Evolutionary conservation across 2,797 vertebrate species (phyloP).

Genomic region (Gymnopithys bicolor): DNA sequence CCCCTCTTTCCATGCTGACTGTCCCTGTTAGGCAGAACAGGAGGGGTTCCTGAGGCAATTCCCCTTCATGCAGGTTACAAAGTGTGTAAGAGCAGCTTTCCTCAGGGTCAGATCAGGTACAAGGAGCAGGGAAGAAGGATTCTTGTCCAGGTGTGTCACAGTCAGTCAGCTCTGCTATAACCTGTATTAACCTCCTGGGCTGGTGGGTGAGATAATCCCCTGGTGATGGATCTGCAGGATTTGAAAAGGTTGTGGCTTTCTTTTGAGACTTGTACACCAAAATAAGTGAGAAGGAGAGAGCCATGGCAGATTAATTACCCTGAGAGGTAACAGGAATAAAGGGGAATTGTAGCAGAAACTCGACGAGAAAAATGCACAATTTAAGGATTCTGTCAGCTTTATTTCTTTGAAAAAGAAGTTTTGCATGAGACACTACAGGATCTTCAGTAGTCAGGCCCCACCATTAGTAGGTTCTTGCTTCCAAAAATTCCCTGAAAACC

Average conservation of each 20-base stretch:
- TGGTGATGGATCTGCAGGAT: not conserved
- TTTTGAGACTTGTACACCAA: not conserved
- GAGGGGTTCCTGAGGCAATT: not conserved
- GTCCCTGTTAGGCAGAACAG: not conserved
- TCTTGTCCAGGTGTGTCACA: not conserved
- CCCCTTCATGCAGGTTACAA: not conserved
- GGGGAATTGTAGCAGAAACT: not conserved
- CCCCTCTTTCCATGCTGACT: not conserved
- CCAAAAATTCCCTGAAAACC: not conserved
- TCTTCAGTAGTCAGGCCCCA: not conserved
- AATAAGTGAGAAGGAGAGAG: not conserved
- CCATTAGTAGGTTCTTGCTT: not conserved
- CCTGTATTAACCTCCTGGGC: not conserved
- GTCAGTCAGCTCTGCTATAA: not conserved
- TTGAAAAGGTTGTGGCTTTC: not conserved
- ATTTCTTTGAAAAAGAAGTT: not conserved
- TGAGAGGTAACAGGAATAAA: not conserved
- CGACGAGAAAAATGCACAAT: not conserved
- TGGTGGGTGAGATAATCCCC: not conserved
- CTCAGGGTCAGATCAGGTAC: not conserved
- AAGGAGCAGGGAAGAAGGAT: not conserved
- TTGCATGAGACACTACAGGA: not conserved
- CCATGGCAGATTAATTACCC: not conserved
- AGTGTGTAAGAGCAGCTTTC: not conserved
- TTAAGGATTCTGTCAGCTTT: not conserved